A percentile compares a stretch with the other conserved stretches of the same genome.
Evolutionary conservation across 2,888 invertebrate species (phyloP).

Genomic region (Marasmarcha lunaedactyla): DNA sequence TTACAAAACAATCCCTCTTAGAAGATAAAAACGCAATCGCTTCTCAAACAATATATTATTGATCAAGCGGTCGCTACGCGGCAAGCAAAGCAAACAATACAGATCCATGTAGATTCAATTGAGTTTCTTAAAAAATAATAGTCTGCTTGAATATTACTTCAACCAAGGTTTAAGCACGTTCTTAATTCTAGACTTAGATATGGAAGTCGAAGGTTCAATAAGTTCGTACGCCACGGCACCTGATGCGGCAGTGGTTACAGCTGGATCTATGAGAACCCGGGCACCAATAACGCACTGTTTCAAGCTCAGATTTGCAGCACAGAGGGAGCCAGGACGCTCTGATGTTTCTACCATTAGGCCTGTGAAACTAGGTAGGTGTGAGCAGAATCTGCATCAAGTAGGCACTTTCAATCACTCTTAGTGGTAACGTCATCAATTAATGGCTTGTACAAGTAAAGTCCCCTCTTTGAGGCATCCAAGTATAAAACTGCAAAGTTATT

Average conservation of each 20-base stretch:
- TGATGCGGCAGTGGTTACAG: conserved; percentile 3
- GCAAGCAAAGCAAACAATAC: conserved; percentile 9
- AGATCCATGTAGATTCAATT: too few species aligned
- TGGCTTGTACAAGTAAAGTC: too few species aligned
- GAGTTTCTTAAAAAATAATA: too few species aligned
- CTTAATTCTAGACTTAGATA: not conserved
- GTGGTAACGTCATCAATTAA: too few species aligned
- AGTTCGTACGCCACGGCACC: not conserved
- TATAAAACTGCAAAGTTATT: too few species aligned
- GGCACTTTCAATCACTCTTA: too few species aligned
- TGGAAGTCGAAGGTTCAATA: not conserved
- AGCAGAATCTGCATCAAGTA: too few species aligned
- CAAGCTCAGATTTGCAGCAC: conserved; percentile 50
- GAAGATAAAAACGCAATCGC: too few species aligned
- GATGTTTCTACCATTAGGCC: conserved; percentile 28
- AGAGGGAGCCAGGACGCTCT: conserved; percentile 50
- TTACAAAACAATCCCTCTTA: too few species aligned
- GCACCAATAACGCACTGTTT: conserved; percentile 23
- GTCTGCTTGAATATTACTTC: too few species aligned
- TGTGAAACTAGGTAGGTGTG: conserved; percentile 31
- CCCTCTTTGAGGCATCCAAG: too few species aligned
- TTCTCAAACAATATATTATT: not conserved
- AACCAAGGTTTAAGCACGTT: too few species aligned
- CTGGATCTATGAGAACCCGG: conserved; percentile 6
- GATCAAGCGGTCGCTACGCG: conserved; percentile 4